These are phyloP conservation scores for Sprattus sprattus DNA, from an alignment of 2,113 vertebrate genomes.

Conservation along the genomic window DNA sequence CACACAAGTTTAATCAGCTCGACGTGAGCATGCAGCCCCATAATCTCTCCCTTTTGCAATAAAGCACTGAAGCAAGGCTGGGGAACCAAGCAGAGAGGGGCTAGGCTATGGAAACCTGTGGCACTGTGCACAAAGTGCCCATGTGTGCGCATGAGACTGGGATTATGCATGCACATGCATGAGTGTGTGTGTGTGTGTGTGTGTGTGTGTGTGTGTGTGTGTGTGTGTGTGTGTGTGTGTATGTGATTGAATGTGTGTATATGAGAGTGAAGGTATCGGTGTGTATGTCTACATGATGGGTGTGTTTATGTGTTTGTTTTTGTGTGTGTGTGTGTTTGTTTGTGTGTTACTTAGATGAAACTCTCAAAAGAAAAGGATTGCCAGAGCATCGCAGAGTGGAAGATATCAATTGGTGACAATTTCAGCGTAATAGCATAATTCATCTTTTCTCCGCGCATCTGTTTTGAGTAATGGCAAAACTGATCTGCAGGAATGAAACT, in stretches of 20 bases:
- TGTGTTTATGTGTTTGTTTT: not conserved
- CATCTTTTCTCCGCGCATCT: conserved; percentile 68
- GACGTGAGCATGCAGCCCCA: conserved; percentile 28
- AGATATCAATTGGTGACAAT: conserved; percentile 72
- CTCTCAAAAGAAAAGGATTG: not conserved
- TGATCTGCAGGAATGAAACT: conserved; percentile 71
- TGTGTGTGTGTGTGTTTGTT: not conserved
- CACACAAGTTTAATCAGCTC: conserved; percentile 49
- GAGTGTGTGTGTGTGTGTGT: too few species aligned
- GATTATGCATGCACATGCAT: too few species aligned
- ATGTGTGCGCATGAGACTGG: too few species aligned
- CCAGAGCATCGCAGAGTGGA: conserved; percentile 22
- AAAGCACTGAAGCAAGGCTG: conserved; percentile 35
- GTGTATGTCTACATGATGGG: not conserved
- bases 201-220: too few species aligned
- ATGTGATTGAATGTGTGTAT: too few species aligned
- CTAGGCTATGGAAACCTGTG: too few species aligned
- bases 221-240: too few species aligned
- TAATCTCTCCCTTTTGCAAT: conserved; percentile 47
- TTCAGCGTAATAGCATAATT: conserved; percentile 68
- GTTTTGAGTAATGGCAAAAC: conserved; percentile 73
- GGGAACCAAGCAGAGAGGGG: not conserved
- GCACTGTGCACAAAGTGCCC: too few species aligned
- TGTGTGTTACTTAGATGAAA: not conserved
- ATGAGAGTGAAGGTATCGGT: too few species aligned